These are phyloP conservation scores for Mirounga angustirostris DNA, from an alignment of 2,113 vertebrate genomes.

Conservation along the genomic window DNA sequence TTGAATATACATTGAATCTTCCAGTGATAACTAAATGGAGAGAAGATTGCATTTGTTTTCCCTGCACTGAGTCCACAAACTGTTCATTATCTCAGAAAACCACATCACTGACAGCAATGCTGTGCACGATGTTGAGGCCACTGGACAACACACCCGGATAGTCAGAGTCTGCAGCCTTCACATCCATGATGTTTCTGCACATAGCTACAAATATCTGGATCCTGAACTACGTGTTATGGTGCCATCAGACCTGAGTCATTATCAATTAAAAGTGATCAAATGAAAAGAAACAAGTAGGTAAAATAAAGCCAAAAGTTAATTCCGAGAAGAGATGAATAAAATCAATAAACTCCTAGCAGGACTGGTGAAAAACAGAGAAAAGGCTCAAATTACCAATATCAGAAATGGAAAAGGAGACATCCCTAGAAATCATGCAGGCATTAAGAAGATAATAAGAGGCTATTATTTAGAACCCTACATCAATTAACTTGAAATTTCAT, in stretches of 20 bases:
- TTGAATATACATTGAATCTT: neutral
- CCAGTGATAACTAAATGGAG: slow-evolving; percentile 2
- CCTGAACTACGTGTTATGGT: neutral
- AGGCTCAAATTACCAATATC: neutral
- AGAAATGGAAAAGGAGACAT: slow-evolving; percentile 4
- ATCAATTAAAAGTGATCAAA: slow-evolving; percentile 22
- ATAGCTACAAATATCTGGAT: neutral
- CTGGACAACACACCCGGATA: neutral
- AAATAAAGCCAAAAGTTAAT: neutral
- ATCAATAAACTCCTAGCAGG: neutral
- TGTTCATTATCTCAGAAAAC: neutral
- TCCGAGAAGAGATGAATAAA: neutral
- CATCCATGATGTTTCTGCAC: neutral
- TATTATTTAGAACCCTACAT: neutral
- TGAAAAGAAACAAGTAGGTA: neutral
- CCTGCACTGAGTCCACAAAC: neutral
- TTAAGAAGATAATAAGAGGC: neutral
- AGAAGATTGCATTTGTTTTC: slow-evolving; percentile 12
- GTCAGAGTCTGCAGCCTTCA: neutral
- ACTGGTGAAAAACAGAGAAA: neutral
- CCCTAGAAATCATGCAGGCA: neutral
- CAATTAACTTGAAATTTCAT: slow-evolving; percentile 5
- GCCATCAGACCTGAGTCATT: neutral
- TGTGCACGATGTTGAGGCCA: neutral
- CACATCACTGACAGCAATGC: neutral